Evolutionary conservation across 2,113 vertebrate species (phyloP).

Genomic region (Agelaius tricolor): DNA sequence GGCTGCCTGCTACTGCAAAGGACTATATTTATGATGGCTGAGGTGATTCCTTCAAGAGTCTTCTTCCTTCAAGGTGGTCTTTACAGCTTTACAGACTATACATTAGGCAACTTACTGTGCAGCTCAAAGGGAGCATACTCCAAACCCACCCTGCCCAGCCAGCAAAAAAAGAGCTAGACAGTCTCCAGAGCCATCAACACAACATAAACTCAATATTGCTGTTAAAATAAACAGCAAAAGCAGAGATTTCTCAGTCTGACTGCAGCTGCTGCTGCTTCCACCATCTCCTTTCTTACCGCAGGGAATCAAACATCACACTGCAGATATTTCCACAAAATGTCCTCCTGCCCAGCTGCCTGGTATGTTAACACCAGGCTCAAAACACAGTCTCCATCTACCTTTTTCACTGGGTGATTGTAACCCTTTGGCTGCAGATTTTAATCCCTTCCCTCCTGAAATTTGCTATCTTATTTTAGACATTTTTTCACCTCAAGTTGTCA

Average conservation of each 20-base stretch:
- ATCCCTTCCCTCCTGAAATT: neutral
- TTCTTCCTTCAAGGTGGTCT: neutral
- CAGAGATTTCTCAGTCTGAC: neutral
- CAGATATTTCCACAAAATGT: neutral
- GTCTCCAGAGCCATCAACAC: constrained; percentile 5
- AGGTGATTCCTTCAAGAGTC: neutral
- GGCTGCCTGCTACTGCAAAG: neutral
- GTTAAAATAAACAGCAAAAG: neutral
- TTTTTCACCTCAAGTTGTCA: neutral
- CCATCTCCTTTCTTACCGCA: neutral
- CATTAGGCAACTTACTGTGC: neutral
- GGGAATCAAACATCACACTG: neutral
- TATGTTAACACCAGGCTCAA: neutral
- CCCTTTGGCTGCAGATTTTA: neutral
- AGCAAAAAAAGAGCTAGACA: neutral
- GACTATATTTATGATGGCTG: neutral
- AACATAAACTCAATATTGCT: neutral
- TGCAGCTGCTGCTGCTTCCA: neutral
- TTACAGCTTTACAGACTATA: neutral
- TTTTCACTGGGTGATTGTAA: neutral
- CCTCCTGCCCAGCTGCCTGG: rapidly evolving
- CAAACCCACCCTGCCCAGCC: neutral
- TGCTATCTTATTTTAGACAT: neutral
- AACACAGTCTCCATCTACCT: neutral
- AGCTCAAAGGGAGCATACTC: neutral